Base-by-base conservation (phyloP, 2,797 vertebrate genomes). In the Argya squamiceps region DNA sequence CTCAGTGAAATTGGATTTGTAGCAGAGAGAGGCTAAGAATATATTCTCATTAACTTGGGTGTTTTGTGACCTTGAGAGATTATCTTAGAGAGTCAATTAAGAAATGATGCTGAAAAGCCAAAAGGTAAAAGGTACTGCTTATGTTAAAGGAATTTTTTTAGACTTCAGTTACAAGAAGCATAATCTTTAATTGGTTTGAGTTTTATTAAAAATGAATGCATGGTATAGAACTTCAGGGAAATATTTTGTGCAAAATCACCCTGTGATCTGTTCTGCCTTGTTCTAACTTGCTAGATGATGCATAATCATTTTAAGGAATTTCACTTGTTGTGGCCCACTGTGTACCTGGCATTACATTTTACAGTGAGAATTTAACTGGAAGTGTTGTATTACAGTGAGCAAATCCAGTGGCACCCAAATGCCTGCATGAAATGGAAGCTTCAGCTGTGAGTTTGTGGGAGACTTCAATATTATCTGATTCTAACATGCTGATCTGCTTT, bases 401-500 rank as follows among this genome's bases (percentile, higher is more conserved):
- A 69, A 92, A 96, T 75, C 46, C 85, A 86, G 85, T 50, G 73
- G 94, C 92, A 92, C 39, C 39, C 47, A 84, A 80, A 49, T 53
- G 68, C 75, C 93, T 58, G 52, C 64, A 56, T 86, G 58, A 77
- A 94, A 88, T 87, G 86, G 62, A 49, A 77, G 30, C 75, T 91
- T 94, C 86, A 69, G 12, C 80, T 69, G 46, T 71, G 75, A 90
- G 78, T 92, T 92, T 92, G 95, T 96, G 93, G 80, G 92, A 95
- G 89, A 88, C 87, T 89, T 79, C 52, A 44, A 1, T 53, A 87
- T 91, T 95, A 90, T 96, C 95, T 95, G 82, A 93, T 95, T 70
- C 39, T 70, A 96, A 67, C 80, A 60, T 91, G 94, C 94, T 97
- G 93, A 95, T 94, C 70, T 85, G 63, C 82, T 92, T 90, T 80